These are phyloP conservation scores for Bombus balteatus DNA, from an alignment of 1,140 invertebrate genomes.

Conservation along the genomic window DNA sequence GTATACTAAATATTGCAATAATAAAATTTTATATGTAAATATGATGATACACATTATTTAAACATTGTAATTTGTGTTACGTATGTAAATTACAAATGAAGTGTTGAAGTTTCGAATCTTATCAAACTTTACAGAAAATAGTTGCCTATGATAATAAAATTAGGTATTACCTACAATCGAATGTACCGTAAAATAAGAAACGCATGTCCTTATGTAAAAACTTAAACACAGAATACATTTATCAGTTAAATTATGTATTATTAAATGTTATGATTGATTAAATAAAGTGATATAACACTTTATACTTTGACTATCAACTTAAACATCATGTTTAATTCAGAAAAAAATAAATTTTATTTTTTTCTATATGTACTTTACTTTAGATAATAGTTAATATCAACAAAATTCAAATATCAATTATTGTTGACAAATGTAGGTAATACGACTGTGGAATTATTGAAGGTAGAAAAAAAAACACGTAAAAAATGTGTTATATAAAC, in stretches of 20 bases:
- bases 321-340: conserved; percentile 4
- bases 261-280: conserved; percentile 82
- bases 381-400: neutral
- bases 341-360: neutral
- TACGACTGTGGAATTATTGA: neutral
- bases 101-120: conserved; percentile 81
- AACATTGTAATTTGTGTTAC: conserved; percentile 71
- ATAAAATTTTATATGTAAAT: conserved; percentile 71
- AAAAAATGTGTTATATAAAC: conserved; percentile 18
- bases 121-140: conserved; percentile 81
- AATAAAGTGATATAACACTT: conserved; percentile 82
- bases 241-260: conserved; percentile 83
- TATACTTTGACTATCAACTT: conserved; percentile 59
- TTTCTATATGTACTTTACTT: neutral
- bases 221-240: conserved; percentile 77
- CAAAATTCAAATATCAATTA: conserved; percentile 8
- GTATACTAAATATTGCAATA: conserved; percentile 58
- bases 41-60: conserved; percentile 60
- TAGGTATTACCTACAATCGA: conserved; percentile 80
- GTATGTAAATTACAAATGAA: conserved; percentile 80
- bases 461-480: conserved; percentile 18
- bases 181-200: conserved; percentile 79
- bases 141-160: conserved; percentile 81
- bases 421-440: conserved; percentile 34
- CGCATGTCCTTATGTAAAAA: conserved; percentile 82